Conservation (phyloP, 2,113 vertebrate genomes). For the Rhinoptilus africanus region DNA sequence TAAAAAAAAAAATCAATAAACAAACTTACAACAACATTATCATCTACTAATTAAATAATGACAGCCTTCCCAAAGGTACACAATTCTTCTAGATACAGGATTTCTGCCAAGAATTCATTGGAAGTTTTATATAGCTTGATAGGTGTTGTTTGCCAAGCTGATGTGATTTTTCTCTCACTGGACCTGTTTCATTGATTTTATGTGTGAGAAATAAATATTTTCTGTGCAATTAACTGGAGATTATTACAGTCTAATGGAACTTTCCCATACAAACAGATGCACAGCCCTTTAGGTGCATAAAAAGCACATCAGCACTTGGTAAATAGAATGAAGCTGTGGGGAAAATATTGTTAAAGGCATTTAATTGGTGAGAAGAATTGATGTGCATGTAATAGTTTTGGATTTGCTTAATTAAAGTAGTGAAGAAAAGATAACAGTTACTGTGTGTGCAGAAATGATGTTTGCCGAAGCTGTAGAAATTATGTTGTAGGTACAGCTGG, state of each 20-base stretch:
- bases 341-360: neutral
- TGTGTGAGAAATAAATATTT: slow-evolving; percentile 74
- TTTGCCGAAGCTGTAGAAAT: neutral
- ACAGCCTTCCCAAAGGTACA: neutral
- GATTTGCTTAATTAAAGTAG: neutral
- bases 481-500: neutral
- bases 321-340: slow-evolving; percentile 2
- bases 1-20: neutral
- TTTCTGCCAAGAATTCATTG: slow-evolving; percentile 33
- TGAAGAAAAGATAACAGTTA: neutral
- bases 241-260: slow-evolving; percentile 44
- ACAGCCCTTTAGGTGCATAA: neutral
- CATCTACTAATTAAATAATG: neutral
- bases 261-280: slow-evolving; percentile 52
- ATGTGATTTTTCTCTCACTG: slow-evolving; percentile 43
- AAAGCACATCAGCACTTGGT: neutral
- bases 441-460: neutral
- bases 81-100: neutral
- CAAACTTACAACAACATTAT: neutral
- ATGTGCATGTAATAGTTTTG: neutral
- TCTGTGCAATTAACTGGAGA: slow-evolving; percentile 67
- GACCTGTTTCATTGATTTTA: slow-evolving; percentile 66
- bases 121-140: slow-evolving; percentile 3
- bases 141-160: slow-evolving; percentile 31
- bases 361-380: neutral